phyloP scores from a whole-genome alignment of 2,113 vertebrate genomes.

The Neofelis nebulosa region DNA sequence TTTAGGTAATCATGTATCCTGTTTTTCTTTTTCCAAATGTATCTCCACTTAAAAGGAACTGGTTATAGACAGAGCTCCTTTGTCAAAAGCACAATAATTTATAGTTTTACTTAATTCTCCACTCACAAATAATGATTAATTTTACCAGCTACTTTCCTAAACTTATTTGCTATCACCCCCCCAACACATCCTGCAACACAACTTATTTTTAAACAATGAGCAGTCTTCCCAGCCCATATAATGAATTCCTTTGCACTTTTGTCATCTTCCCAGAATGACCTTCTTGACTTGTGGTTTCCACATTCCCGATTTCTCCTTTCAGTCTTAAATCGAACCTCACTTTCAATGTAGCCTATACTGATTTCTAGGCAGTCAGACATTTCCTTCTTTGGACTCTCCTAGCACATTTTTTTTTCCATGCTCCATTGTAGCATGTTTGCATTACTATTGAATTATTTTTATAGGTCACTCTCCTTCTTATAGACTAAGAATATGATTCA shows the following conservation, averaged over 20 bases:
- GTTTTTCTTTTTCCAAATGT: not conserved
- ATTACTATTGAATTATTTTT: slow-evolving; percentile 23
- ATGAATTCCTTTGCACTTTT: not conserved
- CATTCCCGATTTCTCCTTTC: not conserved
- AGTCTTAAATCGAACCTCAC: not conserved
- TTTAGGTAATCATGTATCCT: not conserved
- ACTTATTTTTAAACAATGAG: not conserved
- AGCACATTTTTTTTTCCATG: not conserved
- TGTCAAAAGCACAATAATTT: not conserved
- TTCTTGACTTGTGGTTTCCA: not conserved
- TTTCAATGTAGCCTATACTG: not conserved
- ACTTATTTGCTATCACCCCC: not conserved
- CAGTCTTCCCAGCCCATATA: not conserved
- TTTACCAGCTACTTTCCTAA: not conserved
- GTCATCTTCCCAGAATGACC: not conserved
- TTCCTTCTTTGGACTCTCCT: not conserved
- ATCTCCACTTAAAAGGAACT: slow-evolving; percentile 19
- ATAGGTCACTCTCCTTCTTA: not conserved
- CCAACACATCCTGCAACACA: not conserved
- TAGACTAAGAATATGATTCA: not conserved
- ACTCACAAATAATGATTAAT: not conserved
- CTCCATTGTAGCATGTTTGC: not conserved
- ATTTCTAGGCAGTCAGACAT: not conserved
- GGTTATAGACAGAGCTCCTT: not conserved
- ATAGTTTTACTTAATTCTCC: not conserved